Base-by-base conservation (phyloP, 2,888 invertebrate genomes). In the Oxystoma pomonae region DNA sequence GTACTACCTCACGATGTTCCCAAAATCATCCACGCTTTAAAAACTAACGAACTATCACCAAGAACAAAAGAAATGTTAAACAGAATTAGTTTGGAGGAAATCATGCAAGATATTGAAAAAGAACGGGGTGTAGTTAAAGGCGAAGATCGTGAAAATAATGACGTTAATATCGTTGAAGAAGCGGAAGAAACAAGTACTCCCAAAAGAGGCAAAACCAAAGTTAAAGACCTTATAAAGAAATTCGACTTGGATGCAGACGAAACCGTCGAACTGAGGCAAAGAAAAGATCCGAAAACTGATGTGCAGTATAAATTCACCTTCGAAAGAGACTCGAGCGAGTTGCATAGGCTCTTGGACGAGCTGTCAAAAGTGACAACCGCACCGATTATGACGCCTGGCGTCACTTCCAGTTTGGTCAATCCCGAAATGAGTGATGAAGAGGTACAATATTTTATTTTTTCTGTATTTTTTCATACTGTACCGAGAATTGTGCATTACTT, bases 351-450 rank as follows among this genome's bases (percentile, higher is more conserved):
- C 9, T 67, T 81, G 56, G 75, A 77, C 19, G 78, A 81, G 65
- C 70, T 81, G 56, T 72, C 76, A 9, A 78, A 81, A 69, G 79
- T 81, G 20, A 80, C 81, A 1, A 75, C 71, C 55, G 80, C 80
- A 0, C 81, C 81, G 0, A 73, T 81, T 51, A 70, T 80, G 65
- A 72, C 72, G 1, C 77, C 78, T 1, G 79, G 80, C 1, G 77
- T 73, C 5, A 80, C 80, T 18, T 76, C 71, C 55, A 81, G 80
- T 71, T 71, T 81, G 22, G 69, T 76, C 17, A 73, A 71, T 58
- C 70, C 74, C 2, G 71, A 70, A 61, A 60, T 76, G 12, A 68
- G 70, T 22, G 76, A 79, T 65, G 74, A 74, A 65, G 77, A 79
- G 74, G 79, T 79, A 72, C 69, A 20, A n/a, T n/a, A n/a, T n/a